Evolutionary conservation across 2,797 vertebrate species (phyloP).

Genomic region (Cyclura pinguis): DNA sequence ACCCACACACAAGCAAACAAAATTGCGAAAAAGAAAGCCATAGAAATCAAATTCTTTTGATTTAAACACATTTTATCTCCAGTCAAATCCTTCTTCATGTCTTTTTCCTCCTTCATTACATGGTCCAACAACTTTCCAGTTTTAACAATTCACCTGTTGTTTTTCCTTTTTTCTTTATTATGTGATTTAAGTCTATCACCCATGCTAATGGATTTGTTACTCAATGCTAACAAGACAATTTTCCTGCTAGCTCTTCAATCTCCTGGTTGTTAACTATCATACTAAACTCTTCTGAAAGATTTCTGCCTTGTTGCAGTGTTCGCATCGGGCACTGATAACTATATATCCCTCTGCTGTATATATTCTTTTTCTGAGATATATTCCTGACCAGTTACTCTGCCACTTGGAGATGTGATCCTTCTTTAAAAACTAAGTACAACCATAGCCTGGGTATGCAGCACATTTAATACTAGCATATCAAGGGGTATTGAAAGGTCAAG

Average conservation of each 20-base stretch:
- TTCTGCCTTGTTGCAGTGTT: constrained; percentile 5
- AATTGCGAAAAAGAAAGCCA: not conserved
- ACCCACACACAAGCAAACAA: not conserved
- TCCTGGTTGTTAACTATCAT: not conserved
- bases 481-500: constrained; percentile 72
- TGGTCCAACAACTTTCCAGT: not conserved
- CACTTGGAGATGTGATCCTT: constrained; percentile 25
- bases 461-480: constrained; percentile 67
- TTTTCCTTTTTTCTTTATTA: not conserved
- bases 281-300: constrained; percentile 2
- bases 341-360: not conserved
- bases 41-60: not conserved
- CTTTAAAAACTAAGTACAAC: not conserved
- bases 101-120: not conserved
- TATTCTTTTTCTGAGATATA: constrained; percentile 54
- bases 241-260: not conserved
- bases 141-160: not conserved
- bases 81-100: not conserved
- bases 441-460: constrained; percentile 39
- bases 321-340: not conserved
- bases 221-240: not conserved
- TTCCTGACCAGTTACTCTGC: constrained; percentile 45
- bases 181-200: not conserved
- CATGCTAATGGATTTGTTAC: not conserved
- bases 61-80: too few species aligned